Base-by-base conservation (phyloP, 2,797 vertebrate species). In the Micromesistius poutassou region DNA sequence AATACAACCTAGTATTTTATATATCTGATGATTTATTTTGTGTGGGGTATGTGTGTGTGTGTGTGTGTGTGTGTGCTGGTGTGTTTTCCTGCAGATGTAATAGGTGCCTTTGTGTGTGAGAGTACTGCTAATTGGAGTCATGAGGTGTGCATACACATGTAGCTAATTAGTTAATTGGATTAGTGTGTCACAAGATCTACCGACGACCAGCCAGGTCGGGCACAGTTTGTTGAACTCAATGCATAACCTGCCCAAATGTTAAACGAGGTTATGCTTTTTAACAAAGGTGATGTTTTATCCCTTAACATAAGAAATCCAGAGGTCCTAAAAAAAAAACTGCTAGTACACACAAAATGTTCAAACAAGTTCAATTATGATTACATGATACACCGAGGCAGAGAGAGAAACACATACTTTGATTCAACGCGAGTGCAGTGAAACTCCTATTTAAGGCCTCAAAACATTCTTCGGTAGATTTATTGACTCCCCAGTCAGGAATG, bases 111-210 rank as follows among this genome's bases (percentile, higher is more conserved):
- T 71, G 68, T 79, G 79, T 85, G 35, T 86, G 81, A 83, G 74
- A 42, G 74, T 81, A 71, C 83, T 83, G 78, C 75, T 83, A 86
- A 86, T 74, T 82, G 74, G 74, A 81, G 78, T 73, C 80, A 77
- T 71, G 28, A 77, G 71, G 74, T 79, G 80, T 82, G 83, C 85
- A 79, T 78, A 82, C 77, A 83, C 81, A 79, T 84, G 87, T 78
- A 85, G 81, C 88, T 89, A 89, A 93, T 87, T 84, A 83, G 88
- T 85, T 91, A 92, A 92, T 91, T 91, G 90, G 91, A 92, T 93
- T 92, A 93, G 30, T 70, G 84, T 82, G 88, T 92, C 91, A 93
- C 90, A 91, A 89, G 92, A 92, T 89, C 79, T 70, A 83, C 31
- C 68, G 80, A n/a, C n/a, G n/a, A 76, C 74, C 70, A 4, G 72